Evolutionary conservation across 2,113 vertebrate species (phyloP).

Genomic region (Psittacula cyanocephala): DNA sequence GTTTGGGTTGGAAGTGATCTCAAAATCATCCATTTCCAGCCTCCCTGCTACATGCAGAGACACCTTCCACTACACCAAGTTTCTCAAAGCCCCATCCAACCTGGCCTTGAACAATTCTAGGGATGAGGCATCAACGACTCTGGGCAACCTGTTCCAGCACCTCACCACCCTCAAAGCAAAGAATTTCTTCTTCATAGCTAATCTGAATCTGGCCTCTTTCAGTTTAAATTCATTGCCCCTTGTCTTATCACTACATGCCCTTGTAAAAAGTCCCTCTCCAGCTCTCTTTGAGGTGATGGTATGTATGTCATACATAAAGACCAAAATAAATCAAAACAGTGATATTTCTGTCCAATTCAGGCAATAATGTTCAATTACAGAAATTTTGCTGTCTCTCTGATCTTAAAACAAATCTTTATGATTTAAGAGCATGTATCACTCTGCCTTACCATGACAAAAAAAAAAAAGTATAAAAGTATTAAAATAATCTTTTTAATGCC

Average conservation of each 20-base stretch:
- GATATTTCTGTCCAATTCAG: background rate
- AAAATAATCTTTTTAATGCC: background rate
- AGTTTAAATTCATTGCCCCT: background rate
- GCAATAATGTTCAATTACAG: background rate
- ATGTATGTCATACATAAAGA: background rate
- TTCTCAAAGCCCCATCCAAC: background rate
- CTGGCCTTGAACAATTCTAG: background rate
- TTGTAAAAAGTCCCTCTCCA: background rate
- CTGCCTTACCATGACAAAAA: background rate
- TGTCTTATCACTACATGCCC: background rate
- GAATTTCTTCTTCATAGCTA: background rate
- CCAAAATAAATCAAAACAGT: background rate
- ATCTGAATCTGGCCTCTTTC: background rate
- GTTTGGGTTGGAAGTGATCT: background rate
- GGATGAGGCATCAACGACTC: background rate
- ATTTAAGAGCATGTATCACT: background rate
- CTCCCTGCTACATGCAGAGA: background rate
- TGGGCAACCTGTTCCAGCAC: background rate
- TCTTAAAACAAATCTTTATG: background rate
- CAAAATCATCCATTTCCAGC: background rate
- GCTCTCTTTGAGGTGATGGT: background rate
- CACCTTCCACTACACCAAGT: background rate
- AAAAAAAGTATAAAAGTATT: background rate
- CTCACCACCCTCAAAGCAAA: background rate
- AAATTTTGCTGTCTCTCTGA: background rate